Base-by-base conservation (phyloP, 2,888 invertebrate species). In the Branchellion lobata region DNA sequence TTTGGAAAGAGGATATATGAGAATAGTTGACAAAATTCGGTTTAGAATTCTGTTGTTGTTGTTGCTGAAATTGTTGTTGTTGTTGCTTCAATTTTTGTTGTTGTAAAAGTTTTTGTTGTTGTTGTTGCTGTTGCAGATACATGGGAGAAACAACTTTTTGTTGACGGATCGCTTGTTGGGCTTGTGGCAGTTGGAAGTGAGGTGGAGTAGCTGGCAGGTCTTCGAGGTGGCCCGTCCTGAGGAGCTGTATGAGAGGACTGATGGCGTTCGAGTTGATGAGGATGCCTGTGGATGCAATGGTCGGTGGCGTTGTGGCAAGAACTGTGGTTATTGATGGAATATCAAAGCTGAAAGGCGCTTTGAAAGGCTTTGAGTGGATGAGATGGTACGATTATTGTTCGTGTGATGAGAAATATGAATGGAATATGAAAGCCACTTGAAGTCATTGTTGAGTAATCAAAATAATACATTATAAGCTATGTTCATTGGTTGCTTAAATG, bases 241-340 rank as follows among this genome's bases (percentile, higher is more conserved):
- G 33, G 69, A 69, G 69, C 27, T 69, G 69, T 5, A 34, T 69
- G 8, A 69, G 69, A n/a, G 69, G 69, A 8, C 31, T 34, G 27
- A 69, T 69, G 29, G 33, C 69, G 31, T 31, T 34, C 27, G 69
- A 34, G n/a, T 29, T 31, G 27, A 69, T 69, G n/a, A 69, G 33
- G 33, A 34, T 69, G 34, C 69, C 69, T 69, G 69, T 65, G 65
- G 40, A 8, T 14, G n/a, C n/a, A n/a, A n/a, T n/a, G n/a, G n/a
- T n/a, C n/a, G n/a, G n/a, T n/a, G n/a, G n/a, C n/a, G n/a, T n/a
- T n/a, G n/a, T n/a, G n/a, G n/a, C n/a, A n/a, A n/a, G n/a, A n/a
- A n/a, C n/a, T n/a, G n/a, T n/a, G n/a, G n/a, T n/a, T n/a, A n/a
- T n/a, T n/a, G n/a, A n/a, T n/a, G n/a, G n/a, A n/a, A n/a, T n/a